phyloP scores from a whole-genome alignment of 2,888 invertebrate species.

The Resseliella maxima region DNA sequence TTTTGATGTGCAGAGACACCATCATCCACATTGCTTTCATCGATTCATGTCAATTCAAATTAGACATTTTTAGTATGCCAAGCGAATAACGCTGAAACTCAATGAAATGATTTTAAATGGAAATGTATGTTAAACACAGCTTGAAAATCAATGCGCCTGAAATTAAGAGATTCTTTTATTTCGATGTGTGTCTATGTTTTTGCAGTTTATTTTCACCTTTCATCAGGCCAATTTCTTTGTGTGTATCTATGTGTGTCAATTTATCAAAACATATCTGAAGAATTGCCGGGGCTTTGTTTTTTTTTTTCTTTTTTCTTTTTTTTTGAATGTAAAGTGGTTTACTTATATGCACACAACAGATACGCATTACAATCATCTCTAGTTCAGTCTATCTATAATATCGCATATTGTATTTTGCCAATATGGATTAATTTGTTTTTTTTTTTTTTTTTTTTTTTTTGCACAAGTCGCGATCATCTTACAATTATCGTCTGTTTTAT shows the following conservation, averaged over 20 bases:
- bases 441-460: background rate
- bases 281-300: constrained; percentile 27
- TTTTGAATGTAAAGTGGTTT: background rate
- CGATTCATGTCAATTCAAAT: background rate
- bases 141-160: background rate
- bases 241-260: constrained; percentile 3
- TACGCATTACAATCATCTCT: background rate
- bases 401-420: too few relatives aligned
- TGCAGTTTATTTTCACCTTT: background rate
- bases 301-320: background rate
- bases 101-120: background rate
- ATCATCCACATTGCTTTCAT: background rate
- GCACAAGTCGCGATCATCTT: background rate
- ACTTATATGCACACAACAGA: background rate
- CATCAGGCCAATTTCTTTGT: background rate
- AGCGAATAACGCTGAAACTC: background rate
- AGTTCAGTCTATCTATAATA: background rate
- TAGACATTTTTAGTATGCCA: background rate
- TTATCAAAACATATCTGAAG: constrained; percentile 16
- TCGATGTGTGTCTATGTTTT: background rate
- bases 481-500: background rate
- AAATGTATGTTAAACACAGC: background rate
- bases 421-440: background rate
- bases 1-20: background rate
- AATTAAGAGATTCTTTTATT: constrained; percentile 18